Percentiles rank a stretch among this genome's conserved stretches.
These are phyloP conservation scores for Dendrolimus punctatus DNA, from an alignment of 1,140 invertebrate species.

Conservation along the genomic window DNA sequence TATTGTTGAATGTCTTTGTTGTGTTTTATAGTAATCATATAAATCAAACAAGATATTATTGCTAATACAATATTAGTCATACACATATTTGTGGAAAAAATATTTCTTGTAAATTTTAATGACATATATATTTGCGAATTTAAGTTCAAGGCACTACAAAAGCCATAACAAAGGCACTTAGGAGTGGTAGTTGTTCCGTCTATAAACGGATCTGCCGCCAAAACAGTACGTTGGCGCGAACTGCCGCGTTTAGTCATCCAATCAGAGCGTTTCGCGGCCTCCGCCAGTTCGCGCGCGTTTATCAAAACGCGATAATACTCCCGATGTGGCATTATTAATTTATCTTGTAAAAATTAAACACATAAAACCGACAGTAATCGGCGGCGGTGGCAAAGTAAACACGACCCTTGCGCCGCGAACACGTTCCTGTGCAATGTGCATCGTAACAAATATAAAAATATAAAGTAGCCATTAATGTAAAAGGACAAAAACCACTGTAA, in stretches of 20 bases:
- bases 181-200: slow-evolving; percentile 3
- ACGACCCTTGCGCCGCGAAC: slow-evolving; percentile 33
- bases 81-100: too few species aligned
- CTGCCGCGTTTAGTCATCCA: slow-evolving; percentile 30
- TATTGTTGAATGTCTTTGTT: too few species aligned
- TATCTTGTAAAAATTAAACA: slow-evolving; percentile 40
- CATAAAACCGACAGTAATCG: slow-evolving; percentile 41
- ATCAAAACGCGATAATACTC: slow-evolving; percentile 51
- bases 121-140: neutral
- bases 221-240: slow-evolving; percentile 25
- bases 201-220: slow-evolving; percentile 43
- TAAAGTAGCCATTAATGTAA: slow-evolving; percentile 32
- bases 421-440: slow-evolving; percentile 28
- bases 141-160: slow-evolving; percentile 21
- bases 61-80: too few species aligned
- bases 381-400: slow-evolving; percentile 29
- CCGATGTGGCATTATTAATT: slow-evolving; percentile 30
- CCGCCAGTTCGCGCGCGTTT: slow-evolving; percentile 47
- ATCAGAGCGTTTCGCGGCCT: slow-evolving; percentile 54
- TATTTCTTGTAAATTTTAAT: too few species aligned
- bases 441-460: slow-evolving; percentile 31
- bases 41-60: too few species aligned
- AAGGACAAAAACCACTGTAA: slow-evolving; percentile 31
- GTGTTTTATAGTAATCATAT: too few species aligned
- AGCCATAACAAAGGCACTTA: slow-evolving; percentile 7